Conservation (phyloP, 1,140 invertebrate species). For the Leucophenga varia region DNA sequence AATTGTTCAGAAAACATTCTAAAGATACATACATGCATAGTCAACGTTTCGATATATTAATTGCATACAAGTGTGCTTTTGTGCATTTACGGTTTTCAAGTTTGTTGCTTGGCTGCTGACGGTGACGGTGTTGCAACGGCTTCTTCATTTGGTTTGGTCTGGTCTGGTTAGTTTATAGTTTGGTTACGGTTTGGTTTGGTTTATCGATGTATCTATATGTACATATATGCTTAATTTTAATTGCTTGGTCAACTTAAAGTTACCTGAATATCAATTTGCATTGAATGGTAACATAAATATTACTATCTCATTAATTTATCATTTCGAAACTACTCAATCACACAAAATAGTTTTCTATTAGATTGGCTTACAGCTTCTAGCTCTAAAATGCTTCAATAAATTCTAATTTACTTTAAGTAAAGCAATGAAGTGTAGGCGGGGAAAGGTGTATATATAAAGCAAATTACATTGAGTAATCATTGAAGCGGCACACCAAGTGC, state of each 20-base stretch:
- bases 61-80: too few species aligned
- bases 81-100: too few species aligned
- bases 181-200: slow-evolving; percentile 16
- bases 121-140: too few species aligned
- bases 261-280: too few species aligned
- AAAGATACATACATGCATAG: too few species aligned
- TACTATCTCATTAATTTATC: too few species aligned
- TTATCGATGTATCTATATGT: slow-evolving; percentile 7
- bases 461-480: slow-evolving; percentile 43
- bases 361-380: not conserved
- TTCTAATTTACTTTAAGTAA: slow-evolving; percentile 50
- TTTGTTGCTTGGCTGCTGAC: too few species aligned
- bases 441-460: too few species aligned
- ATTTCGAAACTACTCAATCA: slow-evolving; percentile 22
- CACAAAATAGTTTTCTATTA: not conserved
- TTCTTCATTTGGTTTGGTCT: too few species aligned
- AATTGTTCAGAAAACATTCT: too few species aligned
- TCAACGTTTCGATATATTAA: too few species aligned
- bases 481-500: slow-evolving; percentile 23
- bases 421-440: slow-evolving; percentile 35
- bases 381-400: slow-evolving; percentile 42
- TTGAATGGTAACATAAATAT: too few species aligned
- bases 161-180: slow-evolving; percentile 1
- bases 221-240: slow-evolving; percentile 26
- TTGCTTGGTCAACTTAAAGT: slow-evolving; percentile 34